phyloP scores from a whole-genome alignment of 2,113 vertebrate genomes.

The Pelmatolapia mariae region DNA sequence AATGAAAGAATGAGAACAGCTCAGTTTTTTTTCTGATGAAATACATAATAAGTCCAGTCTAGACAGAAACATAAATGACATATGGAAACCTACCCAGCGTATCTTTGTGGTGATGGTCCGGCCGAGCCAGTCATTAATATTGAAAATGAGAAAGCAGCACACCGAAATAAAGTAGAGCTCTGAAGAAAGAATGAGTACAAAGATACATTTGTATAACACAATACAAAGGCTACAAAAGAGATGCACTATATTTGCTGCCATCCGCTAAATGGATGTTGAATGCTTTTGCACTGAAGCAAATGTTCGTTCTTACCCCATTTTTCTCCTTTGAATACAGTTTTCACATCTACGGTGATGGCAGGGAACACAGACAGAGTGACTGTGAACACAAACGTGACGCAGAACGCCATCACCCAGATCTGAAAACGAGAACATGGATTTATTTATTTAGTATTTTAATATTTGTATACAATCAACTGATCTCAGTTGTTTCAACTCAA shows the following conservation, averaged over 20 bases:
- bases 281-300: accelerated
- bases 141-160: constrained; percentile 85
- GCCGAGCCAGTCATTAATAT: constrained; percentile 79
- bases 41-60: background rate
- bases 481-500: background rate
- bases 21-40: background rate
- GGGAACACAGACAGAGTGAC: constrained; percentile 86
- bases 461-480: background rate
- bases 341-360: constrained; percentile 79
- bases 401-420: constrained; percentile 86
- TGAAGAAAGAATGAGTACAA: constrained; percentile 8
- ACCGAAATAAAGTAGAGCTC: constrained; percentile 78
- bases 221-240: accelerated
- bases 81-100: constrained; percentile 67
- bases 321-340: constrained; percentile 42
- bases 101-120: constrained; percentile 75
- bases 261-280: background rate
- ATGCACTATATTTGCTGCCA: background rate
- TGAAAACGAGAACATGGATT: constrained; percentile 4
- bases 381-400: constrained; percentile 80
- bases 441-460: background rate
- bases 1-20: background rate
- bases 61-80: background rate
- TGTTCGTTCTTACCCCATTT: constrained; percentile 71
- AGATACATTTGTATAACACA: accelerated